Evolutionary conservation across 2,113 vertebrate genomes (phyloP).

Genomic region (Pantherophis guttatus): DNA sequence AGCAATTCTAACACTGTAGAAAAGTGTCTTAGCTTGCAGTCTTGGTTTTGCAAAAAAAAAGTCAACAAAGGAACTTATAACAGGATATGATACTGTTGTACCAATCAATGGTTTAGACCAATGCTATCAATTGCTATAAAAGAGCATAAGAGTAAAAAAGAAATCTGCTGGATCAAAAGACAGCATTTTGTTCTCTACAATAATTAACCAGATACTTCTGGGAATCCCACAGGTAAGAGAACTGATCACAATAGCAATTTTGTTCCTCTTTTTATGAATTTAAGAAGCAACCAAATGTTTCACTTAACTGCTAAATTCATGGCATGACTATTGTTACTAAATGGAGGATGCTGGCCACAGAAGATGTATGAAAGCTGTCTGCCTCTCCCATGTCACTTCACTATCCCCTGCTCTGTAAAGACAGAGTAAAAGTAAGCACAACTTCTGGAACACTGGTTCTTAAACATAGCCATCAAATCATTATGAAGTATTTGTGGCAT

Average conservation of each 20-base stretch:
- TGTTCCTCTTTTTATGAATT: neutral
- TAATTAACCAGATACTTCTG: neutral
- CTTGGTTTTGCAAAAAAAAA: neutral
- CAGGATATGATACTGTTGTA: neutral
- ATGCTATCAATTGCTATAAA: neutral
- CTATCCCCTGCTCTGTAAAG: neutral
- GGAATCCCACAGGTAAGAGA: neutral
- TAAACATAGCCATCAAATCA: neutral
- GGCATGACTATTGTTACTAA: neutral
- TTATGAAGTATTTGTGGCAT: neutral
- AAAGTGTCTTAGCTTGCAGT: neutral
- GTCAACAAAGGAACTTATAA: neutral
- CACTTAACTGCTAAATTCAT: neutral
- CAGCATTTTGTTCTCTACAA: neutral
- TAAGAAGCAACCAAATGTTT: neutral
- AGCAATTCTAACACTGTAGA: neutral
- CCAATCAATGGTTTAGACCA: neutral
- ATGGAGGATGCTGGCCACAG: neutral
- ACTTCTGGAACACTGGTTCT: neutral
- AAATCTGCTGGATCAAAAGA: neutral
- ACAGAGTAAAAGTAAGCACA: neutral
- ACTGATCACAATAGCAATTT: neutral
- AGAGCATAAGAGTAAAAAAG: neutral
- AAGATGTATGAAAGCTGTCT: neutral
- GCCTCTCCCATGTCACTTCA: neutral